Conservation (phyloP, 2,888 invertebrate genomes). For the Macrophya annulata region DNA sequence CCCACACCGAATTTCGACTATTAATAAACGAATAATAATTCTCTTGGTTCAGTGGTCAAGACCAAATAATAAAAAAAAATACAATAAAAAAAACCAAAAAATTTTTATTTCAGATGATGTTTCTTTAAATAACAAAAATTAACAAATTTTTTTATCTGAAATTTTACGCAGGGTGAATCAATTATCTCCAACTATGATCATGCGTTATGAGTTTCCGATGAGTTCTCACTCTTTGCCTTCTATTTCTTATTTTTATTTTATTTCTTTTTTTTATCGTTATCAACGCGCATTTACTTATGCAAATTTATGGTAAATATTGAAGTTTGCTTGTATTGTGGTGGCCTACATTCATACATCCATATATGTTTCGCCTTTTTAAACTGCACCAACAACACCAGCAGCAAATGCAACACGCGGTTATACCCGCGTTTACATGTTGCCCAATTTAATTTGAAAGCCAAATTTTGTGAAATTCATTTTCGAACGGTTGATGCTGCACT, state of each 20-base stretch:
- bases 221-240: background rate
- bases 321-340: slow-evolving; percentile 15
- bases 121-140: no score
- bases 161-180: background rate
- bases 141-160: no score
- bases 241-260: background rate
- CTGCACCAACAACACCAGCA: no score
- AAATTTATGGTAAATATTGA: background rate
- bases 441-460: slow-evolving; percentile 51
- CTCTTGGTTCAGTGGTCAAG: no score
- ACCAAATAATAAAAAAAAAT: no score
- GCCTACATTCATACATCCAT: slow-evolving; percentile 4
- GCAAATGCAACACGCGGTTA: background rate
- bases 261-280: background rate
- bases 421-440: background rate
- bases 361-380: slow-evolving; percentile 2
- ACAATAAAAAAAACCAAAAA: no score
- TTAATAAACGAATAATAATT: no score
- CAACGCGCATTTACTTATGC: slow-evolving; percentile 26
- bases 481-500: background rate
- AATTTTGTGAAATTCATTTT: slow-evolving; percentile 26
- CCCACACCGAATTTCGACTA: background rate
- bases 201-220: background rate
- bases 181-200: background rate
- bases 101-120: no score